Evolutionary conservation across 53 echinoderm and acorn worm genomes (phyloP), one percentile per base, ranked within the genome.

Genomic region (Holothuria scabra): DNA sequence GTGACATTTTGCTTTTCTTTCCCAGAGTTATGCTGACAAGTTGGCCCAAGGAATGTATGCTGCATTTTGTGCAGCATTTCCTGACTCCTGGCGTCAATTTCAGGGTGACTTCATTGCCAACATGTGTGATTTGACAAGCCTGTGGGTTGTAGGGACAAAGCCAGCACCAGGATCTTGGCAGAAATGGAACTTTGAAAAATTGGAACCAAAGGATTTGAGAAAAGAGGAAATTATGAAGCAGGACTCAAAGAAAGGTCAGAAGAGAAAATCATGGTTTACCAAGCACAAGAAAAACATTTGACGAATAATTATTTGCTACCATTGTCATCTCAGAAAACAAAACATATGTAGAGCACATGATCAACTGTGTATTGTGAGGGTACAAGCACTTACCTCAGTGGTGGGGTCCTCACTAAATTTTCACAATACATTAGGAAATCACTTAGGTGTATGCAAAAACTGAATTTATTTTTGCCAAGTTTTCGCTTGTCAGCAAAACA

Each of bases 11-110:
- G 16, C 9, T 26, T 68, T 28, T 65, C 84, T 55, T 55, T 60
- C 63, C 0, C 80, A 99, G 99, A 65, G 46, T 57, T 99, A 95
- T 81, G 88, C 91, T 56, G 99, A 93, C 72, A 58, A 87, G 31
- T 88, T 99, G 18, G 92, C 99, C 28, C 99, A 99, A 84, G 81
- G 87, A 12, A 83, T 99, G 60, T 99, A 99, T 82, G 82, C 95
- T 20, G 74, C 95, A 44, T 99, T 94, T 90, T 99, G 99, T 84
- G 95, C 93, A 18, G 99, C 99, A 3, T 99, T 99, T 74, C 99
- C 95, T 10, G 90, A 94, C 89, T 99, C 99, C 2, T 99, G 99
- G 99, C 84, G 94, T 52, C 99, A 99, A 85, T 99, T 99, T 93
- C 91, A 94, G 66, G 84, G 85, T 4, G 87, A 90, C 76, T 99